phyloP scores from a whole-genome alignment of 2,113 vertebrate species.

The Arenaria interpres region DNA sequence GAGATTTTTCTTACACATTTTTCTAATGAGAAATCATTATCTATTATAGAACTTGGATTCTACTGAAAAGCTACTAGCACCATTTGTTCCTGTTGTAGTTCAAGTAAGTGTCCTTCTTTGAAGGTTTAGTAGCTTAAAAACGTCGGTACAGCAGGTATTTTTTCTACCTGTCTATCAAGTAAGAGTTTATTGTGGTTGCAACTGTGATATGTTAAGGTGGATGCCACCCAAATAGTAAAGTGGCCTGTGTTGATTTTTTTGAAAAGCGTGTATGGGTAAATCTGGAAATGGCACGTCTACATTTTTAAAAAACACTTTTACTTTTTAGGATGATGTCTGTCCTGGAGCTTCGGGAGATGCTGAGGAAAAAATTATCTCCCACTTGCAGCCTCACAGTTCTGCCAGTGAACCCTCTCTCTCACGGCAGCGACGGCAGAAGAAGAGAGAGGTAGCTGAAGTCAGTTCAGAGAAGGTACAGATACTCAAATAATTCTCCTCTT shows the following conservation, averaged over 20 bases:
- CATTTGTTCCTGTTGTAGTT: constrained; percentile 60
- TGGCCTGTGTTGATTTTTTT: background rate
- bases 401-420: constrained; percentile 77
- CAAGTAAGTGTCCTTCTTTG: constrained; percentile 61
- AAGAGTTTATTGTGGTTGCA: background rate
- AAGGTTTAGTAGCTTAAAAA: background rate
- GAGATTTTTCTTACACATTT: background rate
- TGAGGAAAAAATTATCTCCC: background rate
- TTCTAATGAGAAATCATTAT: constrained; percentile 10
- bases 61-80: constrained; percentile 81
- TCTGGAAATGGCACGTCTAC: background rate
- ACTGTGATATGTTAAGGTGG: background rate
- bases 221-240: background rate
- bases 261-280: background rate
- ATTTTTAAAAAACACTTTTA: background rate
- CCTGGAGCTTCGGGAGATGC: constrained; percentile 14
- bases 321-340: constrained; percentile 66
- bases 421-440: constrained; percentile 70
- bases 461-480: constrained; percentile 52
- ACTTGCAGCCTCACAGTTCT: constrained; percentile 58
- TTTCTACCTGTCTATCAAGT: background rate
- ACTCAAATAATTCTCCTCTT: background rate
- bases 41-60: constrained; percentile 79
- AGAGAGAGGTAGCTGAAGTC: constrained; percentile 29
- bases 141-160: background rate